A percentile compares a stretch with the other conserved stretches of the same genome.
phyloP scores from a whole-genome alignment of 2,888 invertebrate genomes.

The Meteorus cinctellus region DNA sequence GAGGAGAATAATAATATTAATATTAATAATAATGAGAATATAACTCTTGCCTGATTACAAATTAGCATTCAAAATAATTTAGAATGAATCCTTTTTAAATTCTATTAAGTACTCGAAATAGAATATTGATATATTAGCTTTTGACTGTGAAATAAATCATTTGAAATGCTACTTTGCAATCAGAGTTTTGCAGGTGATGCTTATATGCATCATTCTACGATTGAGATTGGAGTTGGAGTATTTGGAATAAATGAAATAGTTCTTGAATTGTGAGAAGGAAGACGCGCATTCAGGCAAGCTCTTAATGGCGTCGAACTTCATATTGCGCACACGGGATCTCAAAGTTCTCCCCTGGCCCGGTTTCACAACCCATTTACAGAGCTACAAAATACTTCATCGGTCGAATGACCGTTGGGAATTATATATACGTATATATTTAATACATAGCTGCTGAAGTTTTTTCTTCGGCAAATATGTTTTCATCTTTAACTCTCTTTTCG shows the following conservation, averaged over 20 bases:
- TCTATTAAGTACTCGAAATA: no score
- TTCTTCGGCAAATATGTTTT: neutral
- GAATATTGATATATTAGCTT: no score
- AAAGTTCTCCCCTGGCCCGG: neutral
- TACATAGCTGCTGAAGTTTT: neutral
- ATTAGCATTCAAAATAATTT: no score
- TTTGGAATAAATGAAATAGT: neutral
- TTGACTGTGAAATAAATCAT: no score
- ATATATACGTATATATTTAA: neutral
- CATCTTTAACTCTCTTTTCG: neutral
- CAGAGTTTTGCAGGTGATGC: neutral
- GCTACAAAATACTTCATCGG: neutral
- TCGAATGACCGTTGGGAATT: neutral
- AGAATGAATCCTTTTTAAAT: no score
- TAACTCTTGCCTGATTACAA: no score
- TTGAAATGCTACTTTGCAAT: no score
- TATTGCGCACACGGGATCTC: conserved; percentile 1
- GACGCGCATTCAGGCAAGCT: neutral
- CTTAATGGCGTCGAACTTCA: conserved; percentile 10
- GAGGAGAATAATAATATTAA: neutral
- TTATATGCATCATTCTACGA: neutral
- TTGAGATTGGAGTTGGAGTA: neutral
- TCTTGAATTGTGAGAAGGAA: neutral
- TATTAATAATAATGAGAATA: no score
- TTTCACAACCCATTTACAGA: neutral